phyloP scores from a whole-genome alignment of 2,888 invertebrate genomes.

The Lamproptera curius region DNA sequence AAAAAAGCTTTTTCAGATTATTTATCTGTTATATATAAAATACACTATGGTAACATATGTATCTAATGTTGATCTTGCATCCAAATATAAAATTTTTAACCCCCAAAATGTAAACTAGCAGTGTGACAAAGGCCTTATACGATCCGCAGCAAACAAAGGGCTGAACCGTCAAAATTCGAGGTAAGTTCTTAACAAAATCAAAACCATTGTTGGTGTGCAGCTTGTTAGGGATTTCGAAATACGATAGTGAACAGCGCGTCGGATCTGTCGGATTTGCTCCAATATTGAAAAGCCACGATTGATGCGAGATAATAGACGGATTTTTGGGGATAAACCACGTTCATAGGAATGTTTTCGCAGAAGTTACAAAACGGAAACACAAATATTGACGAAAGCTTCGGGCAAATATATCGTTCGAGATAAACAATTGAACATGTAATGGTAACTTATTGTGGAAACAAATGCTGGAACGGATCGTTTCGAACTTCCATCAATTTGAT shows the following conservation, averaged over 20 bases:
- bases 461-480: too few species aligned
- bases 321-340: neutral
- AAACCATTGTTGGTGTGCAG: conserved; percentile 12
- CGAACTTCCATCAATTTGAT: too few species aligned
- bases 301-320: neutral
- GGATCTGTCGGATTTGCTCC: conserved; percentile 23
- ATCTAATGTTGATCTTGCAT: neutral
- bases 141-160: conserved; percentile 11
- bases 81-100: neutral
- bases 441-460: too few species aligned
- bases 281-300: conserved; percentile 2
- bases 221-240: conserved; percentile 24
- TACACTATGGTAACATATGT: neutral
- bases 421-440: too few species aligned
- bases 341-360: too few species aligned
- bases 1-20: too few species aligned
- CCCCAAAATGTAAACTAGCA: too few species aligned
- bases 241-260: conserved; percentile 22
- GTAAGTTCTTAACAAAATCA: conserved; percentile 18
- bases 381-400: too few species aligned
- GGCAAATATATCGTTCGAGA: too few species aligned
- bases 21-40: too few species aligned
- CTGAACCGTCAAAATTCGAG: conserved; percentile 11
- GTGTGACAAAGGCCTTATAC: conserved; percentile 1
- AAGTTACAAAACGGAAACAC: too few species aligned